These are phyloP conservation scores for Xanthorhoe designata DNA, from an alignment of 2,888 invertebrate genomes.

Conservation along the genomic window DNA sequence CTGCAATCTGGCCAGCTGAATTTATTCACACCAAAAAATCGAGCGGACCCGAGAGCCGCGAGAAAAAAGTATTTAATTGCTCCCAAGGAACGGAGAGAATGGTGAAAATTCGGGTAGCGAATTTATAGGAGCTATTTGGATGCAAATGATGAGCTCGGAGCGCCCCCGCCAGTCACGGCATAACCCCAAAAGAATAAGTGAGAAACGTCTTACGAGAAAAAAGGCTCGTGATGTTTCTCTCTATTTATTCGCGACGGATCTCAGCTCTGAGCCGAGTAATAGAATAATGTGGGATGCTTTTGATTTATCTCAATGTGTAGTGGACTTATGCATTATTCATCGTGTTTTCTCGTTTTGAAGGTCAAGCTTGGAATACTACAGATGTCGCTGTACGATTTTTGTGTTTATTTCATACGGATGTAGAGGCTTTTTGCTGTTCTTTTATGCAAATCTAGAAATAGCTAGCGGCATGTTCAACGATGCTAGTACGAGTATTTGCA, in stretches of 20 bases:
- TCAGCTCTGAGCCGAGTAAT: conserved; percentile 55
- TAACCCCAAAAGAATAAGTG: conserved; percentile 82
- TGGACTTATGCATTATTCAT: conserved; percentile 41
- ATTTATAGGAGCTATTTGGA: conserved; percentile 85
- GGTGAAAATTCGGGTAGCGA: conserved; percentile 83
- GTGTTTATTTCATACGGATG: conserved; percentile 24
- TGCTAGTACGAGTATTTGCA: conserved; percentile 33
- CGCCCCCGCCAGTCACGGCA: conserved; percentile 70
- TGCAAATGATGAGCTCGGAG: conserved; percentile 83
- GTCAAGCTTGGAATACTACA: conserved; percentile 27
- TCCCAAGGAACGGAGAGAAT: conserved; percentile 79
- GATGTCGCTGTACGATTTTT: conserved; percentile 23
- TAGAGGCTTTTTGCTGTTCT: conserved; percentile 29
- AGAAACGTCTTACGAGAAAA: conserved; percentile 78
- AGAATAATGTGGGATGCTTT: conserved; percentile 52
- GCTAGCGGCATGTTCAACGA: conserved; percentile 29
- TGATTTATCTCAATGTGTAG: conserved; percentile 45
- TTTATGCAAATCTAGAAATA: conserved; percentile 32
- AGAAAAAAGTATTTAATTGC: conserved; percentile 84
- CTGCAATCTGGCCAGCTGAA: conserved; percentile 74
- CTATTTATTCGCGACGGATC: conserved; percentile 72
- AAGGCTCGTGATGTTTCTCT: conserved; percentile 69
- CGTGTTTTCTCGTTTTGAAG: conserved; percentile 29
- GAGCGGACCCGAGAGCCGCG: conserved; percentile 61
- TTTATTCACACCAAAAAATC: conserved; percentile 77